phyloP scores from a whole-genome alignment of 1,140 invertebrate species.

The Glomeris maerens region DNA sequence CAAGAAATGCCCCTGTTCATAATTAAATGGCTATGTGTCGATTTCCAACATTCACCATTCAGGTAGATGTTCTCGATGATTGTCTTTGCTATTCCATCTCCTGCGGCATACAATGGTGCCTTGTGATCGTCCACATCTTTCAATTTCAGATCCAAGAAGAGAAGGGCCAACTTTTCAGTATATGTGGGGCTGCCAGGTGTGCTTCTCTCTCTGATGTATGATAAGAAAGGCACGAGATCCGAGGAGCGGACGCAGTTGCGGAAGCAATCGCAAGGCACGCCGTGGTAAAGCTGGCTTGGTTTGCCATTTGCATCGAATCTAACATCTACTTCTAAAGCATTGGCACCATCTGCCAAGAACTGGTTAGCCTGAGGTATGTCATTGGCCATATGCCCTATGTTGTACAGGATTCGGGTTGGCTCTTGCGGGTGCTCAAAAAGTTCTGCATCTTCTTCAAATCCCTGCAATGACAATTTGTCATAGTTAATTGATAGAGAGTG shows the following conservation, averaged over 20 bases:
- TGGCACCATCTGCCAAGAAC: constrained; percentile 17
- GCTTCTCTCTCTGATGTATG: neutral
- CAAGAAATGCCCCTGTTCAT: too few relatives aligned
- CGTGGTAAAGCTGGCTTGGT: constrained; percentile 13
- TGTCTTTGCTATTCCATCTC: neutral
- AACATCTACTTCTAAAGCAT: constrained; percentile 16
- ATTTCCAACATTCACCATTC: neutral
- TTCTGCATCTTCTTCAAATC: too few relatives aligned
- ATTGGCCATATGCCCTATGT: constrained; percentile 19
- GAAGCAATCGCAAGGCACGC: constrained; percentile 16
- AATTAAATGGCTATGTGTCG: too few relatives aligned
- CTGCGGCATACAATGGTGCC: constrained; percentile 1
- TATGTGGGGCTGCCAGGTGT: constrained; percentile 3
- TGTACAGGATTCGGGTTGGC: constrained; percentile 13
- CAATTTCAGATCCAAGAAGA: constrained; percentile 1
- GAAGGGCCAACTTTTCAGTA: neutral
- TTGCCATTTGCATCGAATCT: constrained; percentile 11
- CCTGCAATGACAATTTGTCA: too few relatives aligned
- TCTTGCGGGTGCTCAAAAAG: too few relatives aligned
- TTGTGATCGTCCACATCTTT: neutral
- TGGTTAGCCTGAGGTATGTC: constrained; percentile 8
- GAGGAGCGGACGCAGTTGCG: constrained; percentile 7
- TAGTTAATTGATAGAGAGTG: too few relatives aligned
- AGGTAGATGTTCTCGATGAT: neutral
- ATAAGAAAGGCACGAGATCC: neutral